A percentile compares a stretch with the other conserved stretches of the same genome.
These are phyloP conservation scores for Sylvia atricapilla DNA, from an alignment of 2,113 vertebrate genomes.

Conservation along the genomic window DNA sequence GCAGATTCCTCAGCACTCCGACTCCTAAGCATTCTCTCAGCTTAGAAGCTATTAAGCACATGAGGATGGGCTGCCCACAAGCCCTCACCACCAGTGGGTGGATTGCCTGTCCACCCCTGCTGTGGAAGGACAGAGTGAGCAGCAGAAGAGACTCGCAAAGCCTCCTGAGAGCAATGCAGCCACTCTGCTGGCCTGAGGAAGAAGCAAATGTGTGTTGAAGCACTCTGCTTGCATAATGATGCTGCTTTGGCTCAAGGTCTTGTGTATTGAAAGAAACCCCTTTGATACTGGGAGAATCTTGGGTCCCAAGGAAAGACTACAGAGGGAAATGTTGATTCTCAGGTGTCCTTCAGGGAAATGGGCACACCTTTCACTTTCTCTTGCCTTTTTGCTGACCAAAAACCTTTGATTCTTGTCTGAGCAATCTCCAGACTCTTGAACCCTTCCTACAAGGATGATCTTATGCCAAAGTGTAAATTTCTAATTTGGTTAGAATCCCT, in stretches of 20 bases:
- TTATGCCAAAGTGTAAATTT: not conserved
- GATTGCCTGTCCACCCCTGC: not conserved
- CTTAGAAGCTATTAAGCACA: not conserved
- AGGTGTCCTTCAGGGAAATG: not conserved
- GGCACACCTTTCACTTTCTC: not conserved
- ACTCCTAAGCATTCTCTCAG: accelerated
- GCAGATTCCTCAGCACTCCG: not conserved
- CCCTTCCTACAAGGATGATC: not conserved
- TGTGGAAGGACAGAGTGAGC: not conserved
- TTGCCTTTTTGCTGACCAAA: not conserved
- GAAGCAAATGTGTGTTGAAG: not conserved
- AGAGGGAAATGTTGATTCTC: not conserved
- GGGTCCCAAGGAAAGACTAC: not conserved
- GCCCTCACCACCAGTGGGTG: not conserved
- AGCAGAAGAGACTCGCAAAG: not conserved
- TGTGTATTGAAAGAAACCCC: not conserved
- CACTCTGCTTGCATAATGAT: not conserved
- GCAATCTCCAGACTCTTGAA: not conserved
- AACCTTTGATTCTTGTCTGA: not conserved
- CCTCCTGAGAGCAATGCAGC: not conserved
- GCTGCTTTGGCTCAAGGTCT: not conserved
- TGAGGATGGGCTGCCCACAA: not conserved
- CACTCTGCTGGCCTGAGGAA: not conserved
- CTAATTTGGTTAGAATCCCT: not conserved
- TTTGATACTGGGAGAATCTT: not conserved